Percentiles rank a stretch among this genome's conserved stretches.
phyloP scores from a whole-genome alignment of 2,113 vertebrate genomes.

The Erinaceus europaeus region DNA sequence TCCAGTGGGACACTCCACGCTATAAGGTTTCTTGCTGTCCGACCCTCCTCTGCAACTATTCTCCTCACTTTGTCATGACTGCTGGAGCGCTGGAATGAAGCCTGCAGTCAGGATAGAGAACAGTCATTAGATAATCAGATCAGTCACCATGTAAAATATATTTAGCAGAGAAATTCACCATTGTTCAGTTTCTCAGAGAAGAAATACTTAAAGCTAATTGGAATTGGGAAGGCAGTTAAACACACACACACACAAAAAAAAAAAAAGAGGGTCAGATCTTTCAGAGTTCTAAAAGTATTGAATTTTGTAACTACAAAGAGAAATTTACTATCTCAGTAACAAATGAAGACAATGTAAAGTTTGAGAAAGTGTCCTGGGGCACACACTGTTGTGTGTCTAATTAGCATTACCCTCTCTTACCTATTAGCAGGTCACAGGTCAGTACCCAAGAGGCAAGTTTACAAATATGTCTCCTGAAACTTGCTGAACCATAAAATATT shows the following conservation, averaged over 20 bases:
- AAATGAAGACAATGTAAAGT: background rate
- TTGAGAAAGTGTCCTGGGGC: background rate
- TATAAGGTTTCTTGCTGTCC: slow-evolving; percentile 95
- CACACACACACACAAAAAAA: background rate
- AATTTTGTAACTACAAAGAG: slow-evolving; percentile 12
- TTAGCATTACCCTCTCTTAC: no score
- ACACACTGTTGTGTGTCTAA: background rate
- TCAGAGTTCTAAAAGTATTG: background rate
- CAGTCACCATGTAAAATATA: background rate
- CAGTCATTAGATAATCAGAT: background rate
- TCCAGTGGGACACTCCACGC: slow-evolving; percentile 97
- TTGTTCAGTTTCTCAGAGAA: slow-evolving; percentile 38
- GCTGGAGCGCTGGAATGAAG: slow-evolving; percentile 96
- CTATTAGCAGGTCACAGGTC: background rate
- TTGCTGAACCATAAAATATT: background rate
- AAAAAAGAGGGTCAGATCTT: background rate
- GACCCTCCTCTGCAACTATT: slow-evolving; percentile 97
- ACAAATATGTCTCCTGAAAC: background rate
- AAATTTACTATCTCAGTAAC: slow-evolving; percentile 18
- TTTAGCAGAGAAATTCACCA: background rate
- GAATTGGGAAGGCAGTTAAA: background rate
- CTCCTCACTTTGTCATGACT: slow-evolving; percentile 98
- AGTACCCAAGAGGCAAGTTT: background rate
- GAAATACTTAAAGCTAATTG: slow-evolving; percentile 21
- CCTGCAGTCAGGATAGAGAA: slow-evolving; percentile 79